These are phyloP conservation scores for Tiaroga cobitis DNA, from an alignment of 2,797 vertebrate genomes.

Conservation along the genomic window DNA sequence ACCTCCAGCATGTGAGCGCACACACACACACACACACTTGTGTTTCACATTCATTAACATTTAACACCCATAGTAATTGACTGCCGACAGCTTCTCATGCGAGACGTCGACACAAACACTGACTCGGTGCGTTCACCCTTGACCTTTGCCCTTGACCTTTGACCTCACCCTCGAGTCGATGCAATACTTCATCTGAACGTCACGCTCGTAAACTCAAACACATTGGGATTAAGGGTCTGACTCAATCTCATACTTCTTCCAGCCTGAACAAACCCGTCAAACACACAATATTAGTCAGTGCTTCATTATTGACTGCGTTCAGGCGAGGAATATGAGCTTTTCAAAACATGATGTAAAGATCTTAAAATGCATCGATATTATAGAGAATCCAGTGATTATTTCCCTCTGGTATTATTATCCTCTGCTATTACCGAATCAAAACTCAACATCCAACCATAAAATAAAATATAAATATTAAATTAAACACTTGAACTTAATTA, in stretches of 20 bases:
- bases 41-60: not conserved
- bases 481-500: not conserved
- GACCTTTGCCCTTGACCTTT: not conserved
- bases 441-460: not conserved
- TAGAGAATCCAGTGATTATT: not conserved
- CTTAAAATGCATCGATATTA: not conserved
- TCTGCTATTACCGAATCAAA: no score
- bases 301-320: not conserved
- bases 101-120: not conserved
- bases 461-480: not conserved
- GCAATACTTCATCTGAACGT: not conserved
- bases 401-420: no score
- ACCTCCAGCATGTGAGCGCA: no score
- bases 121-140: no score
- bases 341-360: not conserved
- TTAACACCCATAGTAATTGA: slow-evolving; percentile 3
- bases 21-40: not conserved
- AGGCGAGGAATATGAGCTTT: not conserved
- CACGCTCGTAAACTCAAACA: not conserved
- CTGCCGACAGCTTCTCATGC: not conserved
- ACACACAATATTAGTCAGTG: not conserved
- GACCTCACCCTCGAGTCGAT: no score
- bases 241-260: not conserved
- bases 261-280: not conserved
- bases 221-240: not conserved